Percentiles rank a stretch among this genome's conserved stretches.
Conservation (phyloP, 2,797 vertebrate genomes). For the Tadarida brasiliensis region DNA sequence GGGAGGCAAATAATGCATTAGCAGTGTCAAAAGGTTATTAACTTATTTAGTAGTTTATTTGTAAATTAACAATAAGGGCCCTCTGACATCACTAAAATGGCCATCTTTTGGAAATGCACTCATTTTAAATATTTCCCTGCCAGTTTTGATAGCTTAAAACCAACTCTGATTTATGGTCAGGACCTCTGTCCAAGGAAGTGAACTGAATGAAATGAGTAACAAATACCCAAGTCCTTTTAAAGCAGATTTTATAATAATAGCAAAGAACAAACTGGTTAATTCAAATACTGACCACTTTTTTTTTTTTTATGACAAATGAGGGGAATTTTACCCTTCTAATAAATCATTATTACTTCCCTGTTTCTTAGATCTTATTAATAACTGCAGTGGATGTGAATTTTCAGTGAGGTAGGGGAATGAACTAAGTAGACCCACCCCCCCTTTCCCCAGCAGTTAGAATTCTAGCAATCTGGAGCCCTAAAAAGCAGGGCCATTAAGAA, state of each 20-base stretch:
- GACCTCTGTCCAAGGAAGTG: neutral
- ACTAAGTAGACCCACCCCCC: neutral
- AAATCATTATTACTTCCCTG: neutral
- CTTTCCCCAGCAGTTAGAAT: neutral
- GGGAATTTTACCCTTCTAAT: neutral
- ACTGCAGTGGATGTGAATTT: neutral
- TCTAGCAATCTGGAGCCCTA: neutral
- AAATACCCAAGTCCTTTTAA: neutral
- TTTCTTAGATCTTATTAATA: constrained; percentile 49
- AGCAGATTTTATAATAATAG: constrained; percentile 37
- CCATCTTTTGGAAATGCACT: neutral
- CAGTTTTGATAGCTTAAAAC: constrained; percentile 59
- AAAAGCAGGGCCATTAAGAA: neutral
- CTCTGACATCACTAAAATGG: constrained; percentile 5
- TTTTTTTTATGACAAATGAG: constrained; percentile 27
- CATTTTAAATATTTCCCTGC: constrained; percentile 32
- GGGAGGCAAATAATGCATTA: neutral
- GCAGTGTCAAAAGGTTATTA: neutral
- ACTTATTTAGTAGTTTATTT: constrained; percentile 59
- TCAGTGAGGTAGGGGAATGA: neutral
- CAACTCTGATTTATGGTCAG: constrained; percentile 43
- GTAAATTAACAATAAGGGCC: neutral
- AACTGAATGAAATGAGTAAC: constrained; percentile 16
- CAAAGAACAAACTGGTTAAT: neutral
- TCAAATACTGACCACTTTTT: constrained; percentile 5